Evolutionary conservation across 2,888 invertebrate genomes (phyloP).

Genomic region (Dorcus parallelipipedus): DNA sequence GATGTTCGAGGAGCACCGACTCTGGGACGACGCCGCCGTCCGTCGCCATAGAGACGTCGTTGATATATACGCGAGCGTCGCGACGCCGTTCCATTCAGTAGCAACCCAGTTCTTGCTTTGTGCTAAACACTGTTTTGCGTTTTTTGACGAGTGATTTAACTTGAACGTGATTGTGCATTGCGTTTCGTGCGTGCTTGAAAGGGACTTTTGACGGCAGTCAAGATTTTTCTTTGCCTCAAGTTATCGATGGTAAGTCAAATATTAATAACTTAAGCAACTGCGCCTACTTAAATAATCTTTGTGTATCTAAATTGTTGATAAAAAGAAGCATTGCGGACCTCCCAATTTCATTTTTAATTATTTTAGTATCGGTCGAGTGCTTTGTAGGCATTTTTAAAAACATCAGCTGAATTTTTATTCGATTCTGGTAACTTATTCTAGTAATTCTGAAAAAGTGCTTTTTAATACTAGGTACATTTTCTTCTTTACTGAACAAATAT

Average conservation of each 20-base stretch:
- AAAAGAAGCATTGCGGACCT: too few species aligned
- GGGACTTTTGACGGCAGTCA: constrained; percentile 2
- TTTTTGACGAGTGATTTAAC: neutral
- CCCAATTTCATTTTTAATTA: too few species aligned
- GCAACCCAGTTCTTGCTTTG: constrained; percentile 13
- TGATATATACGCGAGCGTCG: constrained; percentile 43
- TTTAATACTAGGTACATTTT: too few species aligned
- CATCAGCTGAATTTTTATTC: too few species aligned
- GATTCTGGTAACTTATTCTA: too few species aligned
- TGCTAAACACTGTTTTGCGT: neutral
- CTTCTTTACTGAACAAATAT: neutral
- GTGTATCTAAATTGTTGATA: neutral
- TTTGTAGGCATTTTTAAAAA: too few species aligned
- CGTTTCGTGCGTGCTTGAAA: constrained; percentile 1
- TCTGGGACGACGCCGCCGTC: constrained; percentile 22
- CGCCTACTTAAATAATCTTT: neutral
- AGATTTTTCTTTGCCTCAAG: constrained; percentile 8
- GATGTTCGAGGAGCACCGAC: constrained; percentile 7
- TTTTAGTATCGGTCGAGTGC: too few species aligned
- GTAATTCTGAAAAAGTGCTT: too few species aligned
- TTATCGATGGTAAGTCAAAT: constrained; percentile 5
- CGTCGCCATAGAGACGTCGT: constrained; percentile 39
- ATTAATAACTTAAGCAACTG: neutral
- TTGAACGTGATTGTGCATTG: neutral
- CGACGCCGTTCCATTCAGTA: constrained; percentile 41